These are phyloP conservation scores for Fulmarus glacialis DNA, from an alignment of 2,113 vertebrate genomes.

Conservation along the genomic window DNA sequence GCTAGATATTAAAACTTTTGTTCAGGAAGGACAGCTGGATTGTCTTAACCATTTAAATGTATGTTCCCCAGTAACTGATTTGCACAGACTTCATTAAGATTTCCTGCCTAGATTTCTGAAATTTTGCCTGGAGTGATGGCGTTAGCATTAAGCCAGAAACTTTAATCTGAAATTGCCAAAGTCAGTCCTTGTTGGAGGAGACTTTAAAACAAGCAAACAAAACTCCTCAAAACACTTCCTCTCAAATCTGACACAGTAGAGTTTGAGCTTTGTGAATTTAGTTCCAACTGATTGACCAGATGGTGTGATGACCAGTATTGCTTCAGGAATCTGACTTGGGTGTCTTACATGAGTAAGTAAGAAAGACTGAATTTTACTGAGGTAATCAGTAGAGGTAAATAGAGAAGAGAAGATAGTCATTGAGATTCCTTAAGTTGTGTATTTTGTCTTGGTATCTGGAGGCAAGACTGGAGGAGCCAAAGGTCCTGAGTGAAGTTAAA, in stretches of 20 bases:
- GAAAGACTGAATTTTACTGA: neutral
- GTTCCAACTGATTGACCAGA: neutral
- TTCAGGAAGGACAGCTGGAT: neutral
- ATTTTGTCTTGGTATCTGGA: neutral
- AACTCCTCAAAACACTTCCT: neutral
- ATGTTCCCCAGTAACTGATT: neutral
- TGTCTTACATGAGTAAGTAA: neutral
- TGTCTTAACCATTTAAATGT: neutral
- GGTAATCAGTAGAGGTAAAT: neutral
- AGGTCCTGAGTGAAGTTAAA: neutral
- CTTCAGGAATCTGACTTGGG: neutral
- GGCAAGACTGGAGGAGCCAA: neutral
- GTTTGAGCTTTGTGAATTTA: neutral
- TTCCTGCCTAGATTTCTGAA: neutral
- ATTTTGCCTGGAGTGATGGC: accelerated
- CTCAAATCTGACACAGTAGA: neutral
- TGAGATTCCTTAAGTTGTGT: neutral
- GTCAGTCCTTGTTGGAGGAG: neutral
- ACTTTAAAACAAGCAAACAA: neutral
- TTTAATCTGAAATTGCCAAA: neutral
- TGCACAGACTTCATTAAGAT: neutral
- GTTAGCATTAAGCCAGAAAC: neutral
- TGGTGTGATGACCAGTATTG: neutral
- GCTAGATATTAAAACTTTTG: neutral
- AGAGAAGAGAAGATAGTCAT: neutral